A percentile compares a stretch with the other conserved stretches of the same genome.
Conservation (phyloP, 2,797 vertebrate species). For the Crocidura indochinensis region DNA sequence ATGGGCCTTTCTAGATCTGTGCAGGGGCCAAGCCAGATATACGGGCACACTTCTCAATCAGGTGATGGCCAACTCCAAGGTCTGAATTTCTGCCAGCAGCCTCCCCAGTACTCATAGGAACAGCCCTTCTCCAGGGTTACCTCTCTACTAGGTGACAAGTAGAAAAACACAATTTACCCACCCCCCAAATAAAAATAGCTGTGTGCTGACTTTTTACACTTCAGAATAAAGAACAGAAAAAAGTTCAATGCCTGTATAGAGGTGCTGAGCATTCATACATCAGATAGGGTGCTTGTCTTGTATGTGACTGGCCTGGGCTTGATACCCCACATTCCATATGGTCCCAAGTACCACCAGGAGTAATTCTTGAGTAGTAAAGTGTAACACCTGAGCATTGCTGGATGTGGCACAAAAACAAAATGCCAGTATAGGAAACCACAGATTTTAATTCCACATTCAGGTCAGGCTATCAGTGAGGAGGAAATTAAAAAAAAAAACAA, state of each 20-base stretch:
- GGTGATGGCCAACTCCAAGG: neutral
- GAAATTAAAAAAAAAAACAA: too few species aligned
- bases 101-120: neutral
- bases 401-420: neutral
- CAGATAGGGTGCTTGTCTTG: too few species aligned
- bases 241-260: neutral
- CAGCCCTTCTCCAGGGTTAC: neutral
- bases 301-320: too few species aligned
- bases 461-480: neutral
- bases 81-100: neutral
- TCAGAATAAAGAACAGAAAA: constrained; percentile 37
- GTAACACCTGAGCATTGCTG: neutral
- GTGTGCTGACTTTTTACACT: neutral
- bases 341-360: too few species aligned
- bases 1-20: too few species aligned
- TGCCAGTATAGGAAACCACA: neutral
- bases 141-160: neutral
- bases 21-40: too few species aligned
- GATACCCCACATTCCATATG: too few species aligned
- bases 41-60: too few species aligned
- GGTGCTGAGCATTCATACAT: too few species aligned
- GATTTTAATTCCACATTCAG: constrained; percentile 43
- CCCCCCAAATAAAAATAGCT: neutral
- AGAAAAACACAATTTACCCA: constrained; percentile 10
- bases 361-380: too few species aligned